Percentiles rank a stretch among this genome's conserved stretches.
These are phyloP conservation scores for Xestia sexstrigata DNA, from an alignment of 2,888 invertebrate species.

Conservation along the genomic window DNA sequence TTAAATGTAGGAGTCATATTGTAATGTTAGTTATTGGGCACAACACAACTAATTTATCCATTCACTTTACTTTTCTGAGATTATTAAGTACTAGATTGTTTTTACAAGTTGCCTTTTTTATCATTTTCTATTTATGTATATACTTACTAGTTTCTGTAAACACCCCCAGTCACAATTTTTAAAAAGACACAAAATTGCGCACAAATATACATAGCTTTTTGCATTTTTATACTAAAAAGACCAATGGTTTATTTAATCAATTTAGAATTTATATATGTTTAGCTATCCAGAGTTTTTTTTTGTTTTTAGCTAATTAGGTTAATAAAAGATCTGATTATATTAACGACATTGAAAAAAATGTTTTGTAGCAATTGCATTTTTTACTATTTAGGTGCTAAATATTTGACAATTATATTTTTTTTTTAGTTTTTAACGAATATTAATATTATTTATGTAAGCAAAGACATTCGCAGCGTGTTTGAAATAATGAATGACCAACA, in stretches of 20 bases:
- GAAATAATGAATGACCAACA: slow-evolving; percentile 60
- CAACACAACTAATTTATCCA: not conserved
- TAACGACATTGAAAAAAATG: slow-evolving; percentile 53
- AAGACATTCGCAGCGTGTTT: slow-evolving; percentile 46
- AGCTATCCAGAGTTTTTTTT: slow-evolving; percentile 51
- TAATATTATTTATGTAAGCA: slow-evolving; percentile 38
- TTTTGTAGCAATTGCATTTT: slow-evolving; percentile 58
- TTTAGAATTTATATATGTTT: slow-evolving; percentile 53
- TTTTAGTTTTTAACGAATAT: slow-evolving; percentile 36
- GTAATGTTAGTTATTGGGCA: slow-evolving; percentile 11
- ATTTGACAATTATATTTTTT: slow-evolving; percentile 33
- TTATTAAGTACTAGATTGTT: slow-evolving; percentile 31
- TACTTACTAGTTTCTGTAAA: slow-evolving; percentile 6
- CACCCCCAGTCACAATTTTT: slow-evolving; percentile 7
- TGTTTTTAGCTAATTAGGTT: slow-evolving; percentile 27
- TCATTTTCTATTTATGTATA: not conserved
- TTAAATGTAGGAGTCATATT: slow-evolving; percentile 26
- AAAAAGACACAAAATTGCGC: slow-evolving; percentile 26
- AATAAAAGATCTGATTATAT: slow-evolving; percentile 57
- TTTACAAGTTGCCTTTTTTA: slow-evolving; percentile 5
- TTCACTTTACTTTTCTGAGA: slow-evolving; percentile 37
- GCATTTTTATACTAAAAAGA: slow-evolving; percentile 52
- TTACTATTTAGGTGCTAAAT: slow-evolving; percentile 38
- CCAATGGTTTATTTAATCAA: slow-evolving; percentile 24
- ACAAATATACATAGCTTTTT: slow-evolving; percentile 53